phyloP scores from a whole-genome alignment of 2,888 invertebrate species.

The Ichneumoninae sp. region DNA sequence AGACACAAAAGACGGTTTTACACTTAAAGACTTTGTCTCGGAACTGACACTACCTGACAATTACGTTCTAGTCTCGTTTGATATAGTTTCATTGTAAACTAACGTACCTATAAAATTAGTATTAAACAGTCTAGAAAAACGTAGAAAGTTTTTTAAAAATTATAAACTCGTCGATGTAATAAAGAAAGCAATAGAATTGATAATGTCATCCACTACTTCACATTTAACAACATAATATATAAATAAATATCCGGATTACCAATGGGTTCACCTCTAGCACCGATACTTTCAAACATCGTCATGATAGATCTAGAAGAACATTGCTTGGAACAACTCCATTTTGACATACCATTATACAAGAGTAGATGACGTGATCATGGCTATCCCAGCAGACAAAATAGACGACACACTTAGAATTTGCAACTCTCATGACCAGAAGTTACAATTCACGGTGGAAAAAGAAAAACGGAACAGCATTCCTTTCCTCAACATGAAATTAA shows the following conservation, averaged over 20 bases:
- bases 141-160: neutral
- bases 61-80: conserved; percentile 30
- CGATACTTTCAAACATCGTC: conserved; percentile 9
- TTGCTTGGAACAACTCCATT: conserved; percentile 1
- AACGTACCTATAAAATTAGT: conserved; percentile 33
- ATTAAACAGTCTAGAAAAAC: conserved; percentile 18
- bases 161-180: neutral
- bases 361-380: neutral
- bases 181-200: conserved; percentile 2
- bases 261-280: conserved; percentile 24
- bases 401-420: neutral
- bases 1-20: conserved; percentile 23
- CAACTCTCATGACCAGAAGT: conserved; percentile 1
- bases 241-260: conserved; percentile 21
- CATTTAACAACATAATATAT: neutral
- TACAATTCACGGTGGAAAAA: conserved; percentile 36
- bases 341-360: conserved; percentile 5
- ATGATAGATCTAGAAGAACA: conserved; percentile 5
- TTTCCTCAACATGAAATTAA: conserved; percentile 31
- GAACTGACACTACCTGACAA: neutral
- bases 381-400: conserved; percentile 5
- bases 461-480: conserved; percentile 12
- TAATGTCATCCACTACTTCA: no score
- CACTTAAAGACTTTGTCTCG: neutral
- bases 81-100: conserved; percentile 36